phyloP scores from a whole-genome alignment of 2,888 invertebrate genomes.

The Fragum sueziense region DNA sequence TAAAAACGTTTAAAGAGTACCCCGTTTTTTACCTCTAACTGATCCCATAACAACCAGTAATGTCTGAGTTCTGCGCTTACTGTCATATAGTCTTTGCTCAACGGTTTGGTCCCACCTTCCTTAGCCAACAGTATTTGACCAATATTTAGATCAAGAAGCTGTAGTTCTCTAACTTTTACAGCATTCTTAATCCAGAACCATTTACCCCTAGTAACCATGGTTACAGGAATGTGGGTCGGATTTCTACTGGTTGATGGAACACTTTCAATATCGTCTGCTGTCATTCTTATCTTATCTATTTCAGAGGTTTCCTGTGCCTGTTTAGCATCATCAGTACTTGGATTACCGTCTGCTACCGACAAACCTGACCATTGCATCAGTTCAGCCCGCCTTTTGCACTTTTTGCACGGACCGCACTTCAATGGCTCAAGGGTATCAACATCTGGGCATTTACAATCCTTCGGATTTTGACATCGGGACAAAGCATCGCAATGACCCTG shows the following conservation, averaged over 20 bases:
- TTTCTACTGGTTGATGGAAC: not conserved
- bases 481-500: too few relatives aligned
- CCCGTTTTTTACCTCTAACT: conserved; percentile 12
- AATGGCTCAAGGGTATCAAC: not conserved
- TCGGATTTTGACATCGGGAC: conserved; percentile 36
- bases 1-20: not conserved
- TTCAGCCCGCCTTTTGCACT: not conserved
- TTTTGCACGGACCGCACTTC: conserved; percentile 1
- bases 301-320: not conserved
- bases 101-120: not conserved
- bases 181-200: not conserved
- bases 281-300: not conserved
- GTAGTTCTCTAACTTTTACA: not conserved
- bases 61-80: conserved; percentile 27
- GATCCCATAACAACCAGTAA: conserved; percentile 24
- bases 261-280: not conserved
- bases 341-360: not conserved
- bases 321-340: not conserved
- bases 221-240: not conserved
- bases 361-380: conserved; percentile 2
- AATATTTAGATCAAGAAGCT: conserved; percentile 11
- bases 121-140: conserved; percentile 17
- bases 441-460: conserved; percentile 41
- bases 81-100: not conserved
- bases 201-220: not conserved